Evolutionary conservation across 1,140 invertebrate genomes (phyloP).

Genomic region (Penaeus vannamei): DNA sequence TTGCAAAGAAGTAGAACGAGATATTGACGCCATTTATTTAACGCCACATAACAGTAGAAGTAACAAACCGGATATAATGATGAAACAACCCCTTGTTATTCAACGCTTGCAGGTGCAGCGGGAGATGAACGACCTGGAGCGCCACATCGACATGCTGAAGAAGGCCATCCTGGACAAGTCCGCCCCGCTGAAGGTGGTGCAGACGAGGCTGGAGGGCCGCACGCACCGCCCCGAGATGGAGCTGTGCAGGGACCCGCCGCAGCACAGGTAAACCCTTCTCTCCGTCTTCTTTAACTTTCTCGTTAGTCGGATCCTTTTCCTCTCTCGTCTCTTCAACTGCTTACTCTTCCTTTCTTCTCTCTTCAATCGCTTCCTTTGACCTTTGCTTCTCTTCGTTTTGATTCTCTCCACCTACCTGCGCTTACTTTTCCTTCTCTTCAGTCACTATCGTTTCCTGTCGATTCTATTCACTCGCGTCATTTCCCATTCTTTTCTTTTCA

Average conservation of each 20-base stretch:
- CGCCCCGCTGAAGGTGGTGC: conserved; percentile 81
- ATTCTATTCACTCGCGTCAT: no score
- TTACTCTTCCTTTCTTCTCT: no score
- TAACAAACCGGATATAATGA: background rate
- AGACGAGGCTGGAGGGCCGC: conserved; percentile 88
- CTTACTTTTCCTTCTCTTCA: no score
- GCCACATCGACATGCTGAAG: conserved; percentile 85
- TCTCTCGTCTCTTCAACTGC: background rate
- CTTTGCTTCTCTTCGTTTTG: no score
- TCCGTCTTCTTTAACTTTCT: background rate
- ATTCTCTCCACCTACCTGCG: no score
- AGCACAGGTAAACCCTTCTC: conserved; percentile 78
- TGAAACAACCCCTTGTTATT: conserved; percentile 51
- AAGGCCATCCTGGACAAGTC: conserved; percentile 82
- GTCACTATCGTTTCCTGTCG: no score
- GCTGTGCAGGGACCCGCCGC: conserved; percentile 88
- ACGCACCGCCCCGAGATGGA: conserved; percentile 89
- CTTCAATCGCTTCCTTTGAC: no score
- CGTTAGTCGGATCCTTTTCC: background rate
- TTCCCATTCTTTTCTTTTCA: no score
- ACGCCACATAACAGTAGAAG: no score
- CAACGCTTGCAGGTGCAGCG: conserved; percentile 80
- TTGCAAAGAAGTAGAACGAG: no score
- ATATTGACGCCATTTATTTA: no score
- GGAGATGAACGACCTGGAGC: conserved; percentile 91